phyloP scores from a whole-genome alignment of 2,113 vertebrate species.

The Cheilinus undulatus region DNA sequence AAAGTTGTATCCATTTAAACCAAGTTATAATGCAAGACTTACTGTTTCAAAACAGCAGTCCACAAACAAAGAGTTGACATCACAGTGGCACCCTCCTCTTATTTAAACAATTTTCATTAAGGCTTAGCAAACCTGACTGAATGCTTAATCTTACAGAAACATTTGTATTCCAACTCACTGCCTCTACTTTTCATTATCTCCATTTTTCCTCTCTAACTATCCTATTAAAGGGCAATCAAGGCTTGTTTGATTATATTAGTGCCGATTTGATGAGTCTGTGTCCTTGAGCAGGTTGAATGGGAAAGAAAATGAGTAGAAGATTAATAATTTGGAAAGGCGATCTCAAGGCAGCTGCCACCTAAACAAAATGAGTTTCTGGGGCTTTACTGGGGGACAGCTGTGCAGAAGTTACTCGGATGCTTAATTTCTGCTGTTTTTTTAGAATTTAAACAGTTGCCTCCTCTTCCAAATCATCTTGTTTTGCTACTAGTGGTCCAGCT shows the following conservation, averaged over 20 bases:
- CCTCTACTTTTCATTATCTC: no score
- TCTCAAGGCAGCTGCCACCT: not conserved
- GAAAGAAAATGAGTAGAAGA: not conserved
- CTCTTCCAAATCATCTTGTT: no score
- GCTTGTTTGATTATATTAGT: not conserved
- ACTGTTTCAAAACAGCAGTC: no score
- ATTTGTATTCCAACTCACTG: no score
- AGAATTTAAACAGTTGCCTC: not conserved
- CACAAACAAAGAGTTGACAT: no score
- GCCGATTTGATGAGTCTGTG: not conserved
- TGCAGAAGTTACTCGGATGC: not conserved
- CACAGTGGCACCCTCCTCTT: no score
- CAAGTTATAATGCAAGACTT: no score
- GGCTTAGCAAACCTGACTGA: no score
- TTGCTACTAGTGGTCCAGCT: no score
- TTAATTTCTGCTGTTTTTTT: not conserved
- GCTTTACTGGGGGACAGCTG: not conserved
- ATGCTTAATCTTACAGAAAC: no score
- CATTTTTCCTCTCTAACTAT: not conserved
- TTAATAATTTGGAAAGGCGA: not conserved
- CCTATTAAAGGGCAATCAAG: slow-evolving; percentile 5
- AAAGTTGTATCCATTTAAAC: no score
- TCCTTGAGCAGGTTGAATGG: not conserved
- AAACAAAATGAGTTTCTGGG: not conserved
- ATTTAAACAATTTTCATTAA: no score